Conservation (phyloP, 2,888 invertebrate genomes). For the Drosophila meridionalis region DNA sequence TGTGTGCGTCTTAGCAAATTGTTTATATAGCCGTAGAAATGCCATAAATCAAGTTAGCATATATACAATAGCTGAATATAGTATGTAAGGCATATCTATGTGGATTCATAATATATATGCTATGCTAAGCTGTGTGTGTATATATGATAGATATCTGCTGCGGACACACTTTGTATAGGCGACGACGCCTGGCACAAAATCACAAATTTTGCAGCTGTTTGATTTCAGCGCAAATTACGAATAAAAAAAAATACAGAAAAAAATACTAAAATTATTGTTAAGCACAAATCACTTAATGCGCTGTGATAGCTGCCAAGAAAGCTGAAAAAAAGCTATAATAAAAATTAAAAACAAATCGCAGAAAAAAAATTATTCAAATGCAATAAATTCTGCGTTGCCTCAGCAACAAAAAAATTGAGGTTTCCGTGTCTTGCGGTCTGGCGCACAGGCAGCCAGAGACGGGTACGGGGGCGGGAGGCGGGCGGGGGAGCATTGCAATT, state of each 20-base stretch:
- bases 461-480: background rate
- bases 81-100: background rate
- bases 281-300: slow-evolving; percentile 76
- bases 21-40: slow-evolving; percentile 70
- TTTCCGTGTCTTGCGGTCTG: slow-evolving; percentile 78
- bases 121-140: slow-evolving; percentile 12
- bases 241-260: slow-evolving; percentile 29
- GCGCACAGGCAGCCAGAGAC: slow-evolving; percentile 48
- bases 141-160: slow-evolving; percentile 36
- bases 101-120: slow-evolving; percentile 10
- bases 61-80: slow-evolving; percentile 38
- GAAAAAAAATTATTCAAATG: slow-evolving; percentile 44
- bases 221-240: slow-evolving; percentile 77
- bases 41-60: slow-evolving; percentile 65
- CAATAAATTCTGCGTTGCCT: slow-evolving; percentile 67
- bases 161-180: slow-evolving; percentile 75
- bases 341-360: slow-evolving; percentile 26
- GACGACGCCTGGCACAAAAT: slow-evolving; percentile 62
- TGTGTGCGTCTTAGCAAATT: slow-evolving; percentile 71
- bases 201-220: slow-evolving; percentile 73
- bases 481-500: slow-evolving; percentile 52
- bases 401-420: slow-evolving; percentile 51
- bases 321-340: slow-evolving; percentile 7
- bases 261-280: slow-evolving; percentile 58
- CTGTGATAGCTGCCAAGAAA: slow-evolving; percentile 47